Percentiles rank a stretch among this genome's conserved stretches.
Evolutionary conservation across 1,140 invertebrate genomes (phyloP).

Genomic region (Zaprionus vittiger): DNA sequence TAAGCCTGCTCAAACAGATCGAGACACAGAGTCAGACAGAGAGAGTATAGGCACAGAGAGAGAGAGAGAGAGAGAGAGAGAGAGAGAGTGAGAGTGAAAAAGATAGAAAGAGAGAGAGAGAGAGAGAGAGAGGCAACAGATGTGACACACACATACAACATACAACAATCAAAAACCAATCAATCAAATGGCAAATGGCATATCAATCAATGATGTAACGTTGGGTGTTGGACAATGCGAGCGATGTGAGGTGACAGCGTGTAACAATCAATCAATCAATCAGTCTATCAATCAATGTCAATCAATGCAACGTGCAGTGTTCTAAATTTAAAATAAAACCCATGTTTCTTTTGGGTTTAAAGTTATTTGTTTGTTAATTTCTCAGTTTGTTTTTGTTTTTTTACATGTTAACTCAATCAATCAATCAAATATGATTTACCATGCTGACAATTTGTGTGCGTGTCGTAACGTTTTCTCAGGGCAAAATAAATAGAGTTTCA

Average conservation of each 20-base stretch:
- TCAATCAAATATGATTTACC: slow-evolving; percentile 57
- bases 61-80: slow-evolving; percentile 26
- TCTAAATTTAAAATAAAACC: not conserved
- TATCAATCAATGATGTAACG: slow-evolving; percentile 41
- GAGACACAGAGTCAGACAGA: slow-evolving; percentile 24
- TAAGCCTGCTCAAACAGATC: slow-evolving; percentile 19
- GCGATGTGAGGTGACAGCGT: slow-evolving; percentile 12
- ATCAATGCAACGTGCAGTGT: slow-evolving; percentile 43
- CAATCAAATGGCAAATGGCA: slow-evolving; percentile 48
- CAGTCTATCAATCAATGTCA: slow-evolving; percentile 45
- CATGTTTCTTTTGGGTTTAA: not conserved
- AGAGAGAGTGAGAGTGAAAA: slow-evolving; percentile 28
- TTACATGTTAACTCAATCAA: slow-evolving; percentile 23
- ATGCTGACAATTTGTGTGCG: slow-evolving; percentile 51
- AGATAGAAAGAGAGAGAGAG: slow-evolving; percentile 22
- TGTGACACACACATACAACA: slow-evolving; percentile 25
- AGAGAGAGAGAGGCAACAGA: slow-evolving; percentile 23
- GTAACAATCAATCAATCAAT: slow-evolving; percentile 23
- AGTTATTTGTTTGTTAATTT: not conserved
- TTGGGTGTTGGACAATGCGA: slow-evolving; percentile 22
- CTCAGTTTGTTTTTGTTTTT: not conserved
- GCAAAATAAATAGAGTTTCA: slow-evolving; percentile 25
- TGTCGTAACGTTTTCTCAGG: slow-evolving; percentile 14
- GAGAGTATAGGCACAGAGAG: slow-evolving; percentile 12
- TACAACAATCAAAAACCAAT: slow-evolving; percentile 46